phyloP scores from a whole-genome alignment of 2,797 vertebrate genomes.

The Valencia hispanica region DNA sequence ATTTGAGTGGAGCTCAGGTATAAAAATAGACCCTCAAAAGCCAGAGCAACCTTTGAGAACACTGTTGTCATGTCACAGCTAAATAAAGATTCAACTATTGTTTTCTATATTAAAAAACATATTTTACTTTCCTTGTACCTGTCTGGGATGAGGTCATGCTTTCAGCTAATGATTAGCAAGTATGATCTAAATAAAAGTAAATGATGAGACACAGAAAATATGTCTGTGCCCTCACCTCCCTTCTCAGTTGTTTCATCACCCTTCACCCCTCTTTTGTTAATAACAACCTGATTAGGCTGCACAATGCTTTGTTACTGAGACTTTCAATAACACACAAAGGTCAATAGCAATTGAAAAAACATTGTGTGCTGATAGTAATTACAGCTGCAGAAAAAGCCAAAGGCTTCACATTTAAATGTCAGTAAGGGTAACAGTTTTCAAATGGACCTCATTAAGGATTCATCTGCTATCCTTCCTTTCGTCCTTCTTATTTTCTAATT shows the following conservation, averaged over 20 bases:
- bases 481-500: neutral
- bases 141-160: neutral
- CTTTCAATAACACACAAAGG: slow-evolving; percentile 53
- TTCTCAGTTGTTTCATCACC: slow-evolving; percentile 15
- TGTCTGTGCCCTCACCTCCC: neutral
- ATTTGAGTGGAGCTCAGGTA: neutral
- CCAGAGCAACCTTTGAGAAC: neutral
- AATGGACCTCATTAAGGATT: slow-evolving; percentile 58
- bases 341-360: slow-evolving; percentile 62
- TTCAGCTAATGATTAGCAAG: neutral
- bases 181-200: slow-evolving; percentile 17
- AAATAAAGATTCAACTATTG: neutral
- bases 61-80: neutral
- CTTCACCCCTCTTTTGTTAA: slow-evolving; percentile 51
- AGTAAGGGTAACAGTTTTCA: slow-evolving; percentile 70
- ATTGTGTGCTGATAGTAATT: slow-evolving; percentile 57
- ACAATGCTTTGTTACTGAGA: slow-evolving; percentile 35
- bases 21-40: neutral
- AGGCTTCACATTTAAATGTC: slow-evolving; percentile 68
- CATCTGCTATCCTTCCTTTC: slow-evolving; percentile 26
- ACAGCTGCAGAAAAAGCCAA: slow-evolving; percentile 61
- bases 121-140: neutral
- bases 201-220: slow-evolving; percentile 16
- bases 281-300: slow-evolving; percentile 53
- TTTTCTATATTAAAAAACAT: neutral